phyloP scores from a whole-genome alignment of 2,888 invertebrate species.

The Colostygia pectinataria region DNA sequence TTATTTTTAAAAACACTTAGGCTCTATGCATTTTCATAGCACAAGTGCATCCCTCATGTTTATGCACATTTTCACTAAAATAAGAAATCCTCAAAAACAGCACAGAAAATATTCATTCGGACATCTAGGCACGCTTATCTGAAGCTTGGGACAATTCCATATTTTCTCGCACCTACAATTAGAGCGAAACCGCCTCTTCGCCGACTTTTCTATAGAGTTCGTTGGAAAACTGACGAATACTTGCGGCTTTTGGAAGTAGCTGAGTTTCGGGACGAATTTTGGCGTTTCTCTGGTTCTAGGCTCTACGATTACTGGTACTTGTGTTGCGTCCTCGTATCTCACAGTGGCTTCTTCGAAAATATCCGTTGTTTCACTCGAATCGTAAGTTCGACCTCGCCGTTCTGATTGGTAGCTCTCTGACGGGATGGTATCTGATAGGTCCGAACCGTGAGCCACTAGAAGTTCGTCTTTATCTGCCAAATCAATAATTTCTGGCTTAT shows the following conservation, averaged over 20 bases:
- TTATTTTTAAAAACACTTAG: no score
- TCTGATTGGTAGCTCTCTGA: conserved; percentile 28
- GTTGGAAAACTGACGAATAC: conserved; percentile 40
- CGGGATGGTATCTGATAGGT: conserved; percentile 23
- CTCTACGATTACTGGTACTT: conserved; percentile 35
- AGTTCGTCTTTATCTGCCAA: conserved; percentile 19
- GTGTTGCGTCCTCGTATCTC: conserved; percentile 37
- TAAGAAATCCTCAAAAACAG: conserved; percentile 49
- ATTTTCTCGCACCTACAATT: conserved; percentile 75
- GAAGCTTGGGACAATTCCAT: conserved; percentile 75
- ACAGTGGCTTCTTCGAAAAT: conserved; percentile 41
- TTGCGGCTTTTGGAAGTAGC: conserved; percentile 53
- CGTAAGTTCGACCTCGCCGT: conserved; percentile 26
- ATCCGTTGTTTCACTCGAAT: conserved; percentile 39
- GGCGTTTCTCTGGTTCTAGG: conserved; percentile 38
- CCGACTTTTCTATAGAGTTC: conserved; percentile 55
- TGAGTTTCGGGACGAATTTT: conserved; percentile 54
- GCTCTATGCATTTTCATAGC: no score
- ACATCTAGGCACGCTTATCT: conserved; percentile 73
- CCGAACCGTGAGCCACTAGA: conserved; percentile 23
- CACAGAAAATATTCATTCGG: conserved; percentile 76
- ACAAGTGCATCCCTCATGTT: no score
- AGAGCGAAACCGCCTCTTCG: conserved; percentile 61
- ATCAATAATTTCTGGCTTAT: background rate
- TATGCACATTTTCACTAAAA: no score